A percentile compares a stretch with the other conserved stretches of the same genome.
These are phyloP conservation scores for Erythrocercus mccallii DNA, from an alignment of 2,113 vertebrate species.

Conservation along the genomic window DNA sequence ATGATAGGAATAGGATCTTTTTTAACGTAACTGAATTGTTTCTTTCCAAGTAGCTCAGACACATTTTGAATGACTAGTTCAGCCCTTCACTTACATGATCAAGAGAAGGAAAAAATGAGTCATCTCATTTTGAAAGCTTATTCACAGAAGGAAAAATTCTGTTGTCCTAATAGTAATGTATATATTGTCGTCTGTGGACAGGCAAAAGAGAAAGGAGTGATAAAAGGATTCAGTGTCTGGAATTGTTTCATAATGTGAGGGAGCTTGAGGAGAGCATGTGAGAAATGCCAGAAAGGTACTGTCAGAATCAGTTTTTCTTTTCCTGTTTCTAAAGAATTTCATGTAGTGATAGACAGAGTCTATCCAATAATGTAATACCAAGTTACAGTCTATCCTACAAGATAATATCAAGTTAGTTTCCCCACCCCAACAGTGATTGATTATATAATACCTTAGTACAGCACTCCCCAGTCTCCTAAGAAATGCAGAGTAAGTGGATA, in stretches of 20 bases:
- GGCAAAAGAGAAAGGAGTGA: neutral
- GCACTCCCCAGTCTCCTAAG: neutral
- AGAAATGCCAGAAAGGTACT: neutral
- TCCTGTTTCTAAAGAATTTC: neutral
- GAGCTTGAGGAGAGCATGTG: neutral
- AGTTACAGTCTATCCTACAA: neutral
- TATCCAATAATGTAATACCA: neutral
- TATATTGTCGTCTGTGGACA: neutral
- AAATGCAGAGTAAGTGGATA: neutral
- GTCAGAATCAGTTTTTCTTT: neutral
- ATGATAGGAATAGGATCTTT: neutral
- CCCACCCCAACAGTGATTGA: neutral
- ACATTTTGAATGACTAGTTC: neutral
- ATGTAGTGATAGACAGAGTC: neutral
- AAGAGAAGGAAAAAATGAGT: neutral
- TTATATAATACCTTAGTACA: neutral
- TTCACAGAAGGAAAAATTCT: neutral
- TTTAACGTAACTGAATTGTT: neutral
- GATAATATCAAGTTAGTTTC: neutral
- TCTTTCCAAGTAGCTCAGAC: neutral
- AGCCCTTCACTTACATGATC: neutral
- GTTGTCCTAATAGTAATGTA: neutral
- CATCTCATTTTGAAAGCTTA: neutral
- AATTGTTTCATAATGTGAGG: neutral
- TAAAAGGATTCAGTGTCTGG: neutral